Percentiles rank a stretch among this genome's conserved stretches.
phyloP scores from a whole-genome alignment of 92 coral and sea anemone species.

The Epizoanthus rinbou region DNA sequence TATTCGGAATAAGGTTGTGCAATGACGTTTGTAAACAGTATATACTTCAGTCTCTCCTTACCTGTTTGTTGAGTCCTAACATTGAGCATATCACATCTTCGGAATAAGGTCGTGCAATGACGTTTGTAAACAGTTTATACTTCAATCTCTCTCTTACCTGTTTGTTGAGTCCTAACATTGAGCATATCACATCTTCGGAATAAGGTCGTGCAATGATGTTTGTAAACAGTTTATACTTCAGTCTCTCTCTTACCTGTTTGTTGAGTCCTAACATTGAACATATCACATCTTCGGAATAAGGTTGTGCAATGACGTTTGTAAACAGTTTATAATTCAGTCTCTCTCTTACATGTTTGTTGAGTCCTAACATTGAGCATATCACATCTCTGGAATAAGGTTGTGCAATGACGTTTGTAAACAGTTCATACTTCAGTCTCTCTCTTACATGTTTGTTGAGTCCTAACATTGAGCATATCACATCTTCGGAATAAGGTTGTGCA shows the following conservation, averaged over 20 bases:
- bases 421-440: too few relatives aligned
- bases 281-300: constrained; percentile 92
- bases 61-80: constrained; percentile 89
- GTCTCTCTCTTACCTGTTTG: constrained; percentile 75
- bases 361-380: constrained; percentile 75
- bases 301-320: constrained; percentile 90
- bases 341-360: constrained; percentile 75
- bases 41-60: constrained; percentile 28
- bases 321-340: constrained; percentile 51
- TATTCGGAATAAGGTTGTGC: constrained; percentile 96
- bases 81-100: too few relatives aligned
- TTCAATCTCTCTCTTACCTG: too few relatives aligned
- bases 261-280: constrained; percentile 87
- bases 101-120: too few relatives aligned
- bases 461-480: constrained; percentile 74
- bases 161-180: constrained; percentile 64
- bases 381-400: constrained; percentile 93
- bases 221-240: constrained; percentile 75
- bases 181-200: constrained; percentile 81
- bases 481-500: constrained; percentile 88
- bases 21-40: constrained; percentile 80
- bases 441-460: constrained; percentile 38
- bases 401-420: constrained; percentile 75
- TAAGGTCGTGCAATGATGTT: constrained; percentile 80
- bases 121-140: neutral